Evolutionary conservation across 2,113 vertebrate genomes (phyloP), one percentile per base, ranked within the genome.

Genomic region (Boulengerochromis microlepis): DNA sequence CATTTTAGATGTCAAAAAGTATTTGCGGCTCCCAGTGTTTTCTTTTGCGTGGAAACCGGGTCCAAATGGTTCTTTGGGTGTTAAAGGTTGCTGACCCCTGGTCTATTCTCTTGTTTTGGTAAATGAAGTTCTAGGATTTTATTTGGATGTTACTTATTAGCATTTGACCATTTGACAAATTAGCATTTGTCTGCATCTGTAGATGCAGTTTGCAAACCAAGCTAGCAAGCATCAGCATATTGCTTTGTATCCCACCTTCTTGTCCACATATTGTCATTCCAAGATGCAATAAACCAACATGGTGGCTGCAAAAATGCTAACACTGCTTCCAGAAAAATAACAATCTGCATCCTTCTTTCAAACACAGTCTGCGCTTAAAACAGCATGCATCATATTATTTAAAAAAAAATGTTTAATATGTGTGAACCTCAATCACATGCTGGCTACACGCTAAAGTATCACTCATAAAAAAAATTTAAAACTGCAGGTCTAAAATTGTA

Each of bases 401-500:
- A 0, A 0, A 16, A 11, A 52, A 50, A 40, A 15, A 12, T 5
- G 35, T 40, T 40, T 69, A 22, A 69, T 69, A 24, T 22, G 35
- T 71, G 35, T 24, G n/a, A 42, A 22, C 66, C 35, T 42, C 35
- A 71, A 24, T 4, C 66, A 71, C 7, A 24, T 71, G 35, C 35
- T 42, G 66, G 64, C 64, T 69, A 5, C 31, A 64, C 0, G 1
- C 7, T 69, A 40, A 15, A 71, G 35, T 71, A 42, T 59, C 56
- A 59, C 15, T 59, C 56, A 18, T 59, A 59, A 18, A 3, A 59
- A 50, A 15, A 15, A 2, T 1, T 26, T 0, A 42, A 15, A 69
- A 69, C 12, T 40, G 66, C 80, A 6, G 35, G 45, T 87, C 31
- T 82, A 19, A 83, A 84, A 29, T 33, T 87, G 81, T 54, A 74